Evolutionary conservation across 2,113 vertebrate genomes (phyloP), one percentile per base, ranked within the genome.

Genomic region (Serilophus lunatus): DNA sequence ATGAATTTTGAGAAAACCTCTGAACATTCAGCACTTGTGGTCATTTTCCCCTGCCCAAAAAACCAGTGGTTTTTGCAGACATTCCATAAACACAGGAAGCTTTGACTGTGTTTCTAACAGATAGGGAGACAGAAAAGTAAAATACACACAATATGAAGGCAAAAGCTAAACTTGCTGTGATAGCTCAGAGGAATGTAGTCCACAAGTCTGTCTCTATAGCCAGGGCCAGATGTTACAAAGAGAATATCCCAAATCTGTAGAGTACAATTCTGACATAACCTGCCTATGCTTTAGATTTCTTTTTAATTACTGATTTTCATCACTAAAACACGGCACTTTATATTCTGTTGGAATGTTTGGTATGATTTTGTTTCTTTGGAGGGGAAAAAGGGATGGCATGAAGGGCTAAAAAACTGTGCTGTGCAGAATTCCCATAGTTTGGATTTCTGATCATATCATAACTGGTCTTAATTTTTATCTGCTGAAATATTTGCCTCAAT

Each of bases 81-180:
- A 93, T 98, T 98, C 97, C 95, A 93, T 76, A 97, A 97, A 96
- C 95, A 96, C 94, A 94, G 96, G 96, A 97, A 97, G 90, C 92
- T 95, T 92, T 89, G 69, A 81, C 65, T 86, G 45, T 93, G 96
- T 96, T 90, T 86, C 53, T 88, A 77, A 69, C 85, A 97, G 95
- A 98, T 97, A 90, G 94, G 80, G 36, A 96, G 89, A 49, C 88
- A 87, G 76, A 71, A 83, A 54, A 88, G 72, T 79, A 87, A 93
- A 88, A 91, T 61, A 65, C 66, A 50, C 65, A 68, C 38, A 66
- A 51, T 40, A 15, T 51, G 45, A 90, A 89, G 33, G 63, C 72
- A 88, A 65, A 78, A 76, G n/a, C 68, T 88, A 68, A 96, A 66
- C 82, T 86, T 86, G 63, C 63, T 25, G 4, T 91, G 25, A 28